These are phyloP conservation scores for Choristoneura rosaceana DNA, from an alignment of 2,888 invertebrate genomes.

Conservation along the genomic window DNA sequence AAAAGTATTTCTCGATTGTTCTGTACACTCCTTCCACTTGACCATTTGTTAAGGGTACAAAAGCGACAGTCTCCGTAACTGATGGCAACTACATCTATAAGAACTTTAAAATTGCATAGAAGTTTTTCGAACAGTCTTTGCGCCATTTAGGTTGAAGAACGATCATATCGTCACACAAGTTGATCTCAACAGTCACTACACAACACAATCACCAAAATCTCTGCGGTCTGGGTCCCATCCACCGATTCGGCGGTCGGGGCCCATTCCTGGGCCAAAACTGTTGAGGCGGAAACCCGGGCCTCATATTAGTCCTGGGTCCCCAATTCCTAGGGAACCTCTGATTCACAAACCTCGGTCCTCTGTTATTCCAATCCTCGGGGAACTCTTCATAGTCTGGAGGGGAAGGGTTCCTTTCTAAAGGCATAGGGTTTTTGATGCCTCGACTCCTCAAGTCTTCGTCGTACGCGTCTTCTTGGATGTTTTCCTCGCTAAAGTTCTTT, in stretches of 20 bases:
- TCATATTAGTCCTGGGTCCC: conserved; percentile 68
- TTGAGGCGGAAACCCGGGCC: conserved; percentile 56
- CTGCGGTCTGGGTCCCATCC: conserved; percentile 72
- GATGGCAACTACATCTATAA: background rate
- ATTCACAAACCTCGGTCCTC: conserved; percentile 56
- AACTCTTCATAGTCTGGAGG: conserved; percentile 58
- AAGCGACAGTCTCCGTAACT: background rate
- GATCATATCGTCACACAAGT: conserved; percentile 18
- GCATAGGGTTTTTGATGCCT: conserved; percentile 52
- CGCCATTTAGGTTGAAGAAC: background rate
- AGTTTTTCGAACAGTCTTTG: background rate
- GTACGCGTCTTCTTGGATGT: conserved; percentile 53
- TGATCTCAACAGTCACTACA: conserved; percentile 10
- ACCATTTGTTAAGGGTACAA: background rate
- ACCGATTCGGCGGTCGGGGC: conserved; percentile 69
- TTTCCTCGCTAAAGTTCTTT: conserved; percentile 42
- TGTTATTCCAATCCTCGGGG: conserved; percentile 57
- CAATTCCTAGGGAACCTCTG: conserved; percentile 75
- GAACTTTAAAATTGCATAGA: background rate
- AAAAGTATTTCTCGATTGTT: background rate
- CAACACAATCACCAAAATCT: conserved; percentile 76
- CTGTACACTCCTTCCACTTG: background rate
- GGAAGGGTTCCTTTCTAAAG: conserved; percentile 47
- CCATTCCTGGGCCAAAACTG: conserved; percentile 70
- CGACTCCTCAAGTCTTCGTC: conserved; percentile 65